A percentile compares a stretch with the other conserved stretches of the same genome.
These are phyloP conservation scores for Piscicola geometra DNA, from an alignment of 2,888 invertebrate genomes.

Conservation along the genomic window DNA sequence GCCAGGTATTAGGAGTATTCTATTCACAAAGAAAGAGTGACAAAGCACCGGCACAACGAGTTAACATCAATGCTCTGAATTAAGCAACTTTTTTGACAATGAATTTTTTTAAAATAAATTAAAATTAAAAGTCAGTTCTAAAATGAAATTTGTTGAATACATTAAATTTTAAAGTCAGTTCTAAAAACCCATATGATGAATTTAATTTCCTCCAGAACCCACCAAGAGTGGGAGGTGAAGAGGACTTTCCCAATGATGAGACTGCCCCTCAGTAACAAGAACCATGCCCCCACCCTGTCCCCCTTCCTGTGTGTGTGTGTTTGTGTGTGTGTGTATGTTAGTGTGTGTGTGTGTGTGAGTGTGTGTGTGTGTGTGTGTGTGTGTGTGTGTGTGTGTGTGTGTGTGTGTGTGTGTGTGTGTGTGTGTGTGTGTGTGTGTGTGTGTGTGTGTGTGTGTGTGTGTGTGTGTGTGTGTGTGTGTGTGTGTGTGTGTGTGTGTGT, in stretches of 20 bases:
- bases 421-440: slow-evolving; percentile 19
- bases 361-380: slow-evolving; percentile 13
- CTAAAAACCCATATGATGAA: too few relatives aligned
- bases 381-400: slow-evolving; percentile 23
- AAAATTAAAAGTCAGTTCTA: too few relatives aligned
- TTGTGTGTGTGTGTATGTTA: not conserved
- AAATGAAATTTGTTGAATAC: too few relatives aligned
- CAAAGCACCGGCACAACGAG: too few relatives aligned
- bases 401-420: slow-evolving; percentile 21
- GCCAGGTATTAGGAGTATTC: too few relatives aligned
- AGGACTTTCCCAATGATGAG: not conserved
- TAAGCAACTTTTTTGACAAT: too few relatives aligned
- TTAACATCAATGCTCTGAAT: too few relatives aligned
- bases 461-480: slow-evolving; percentile 12
- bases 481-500: slow-evolving; percentile 22
- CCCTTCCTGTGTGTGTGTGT: not conserved
- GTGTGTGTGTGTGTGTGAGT: not conserved
- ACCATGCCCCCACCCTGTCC: not conserved
- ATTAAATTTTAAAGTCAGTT: too few relatives aligned
- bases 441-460: slow-evolving; percentile 20
- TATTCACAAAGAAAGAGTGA: too few relatives aligned
- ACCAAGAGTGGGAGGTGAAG: too few relatives aligned
- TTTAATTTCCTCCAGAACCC: too few relatives aligned
- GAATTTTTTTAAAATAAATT: too few relatives aligned
- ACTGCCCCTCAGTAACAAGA: not conserved